Evolutionary conservation across 2,888 invertebrate species (phyloP), one percentile per base, ranked within the genome.

Genomic region (Ecliptopera silaceata): DNA sequence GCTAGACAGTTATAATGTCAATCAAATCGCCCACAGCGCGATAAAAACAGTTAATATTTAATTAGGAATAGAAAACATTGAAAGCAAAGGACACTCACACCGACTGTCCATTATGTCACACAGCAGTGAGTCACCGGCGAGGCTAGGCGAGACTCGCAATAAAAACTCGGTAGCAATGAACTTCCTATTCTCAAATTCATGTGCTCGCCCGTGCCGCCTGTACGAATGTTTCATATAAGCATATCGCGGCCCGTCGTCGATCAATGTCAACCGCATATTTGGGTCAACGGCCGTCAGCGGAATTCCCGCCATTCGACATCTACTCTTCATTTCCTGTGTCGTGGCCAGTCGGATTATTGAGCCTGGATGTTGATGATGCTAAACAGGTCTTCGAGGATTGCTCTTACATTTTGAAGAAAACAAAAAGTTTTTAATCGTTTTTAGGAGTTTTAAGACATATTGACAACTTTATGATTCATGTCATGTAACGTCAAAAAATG

Each of bases 261-360:
- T 90, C 89, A 90, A 89, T 90, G 89, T 90, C 89, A 89, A 82
- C 86, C 84, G 83, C 86, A 88, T 88, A 90, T 89, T 86, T 90
- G 75, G 89, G 89, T 90, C 88, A 88, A 84, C 88, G 88, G 78
- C 88, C 86, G 84, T 78, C 82, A 78, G 72, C 79, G 83, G 82
- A 84, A 88, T 86, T 87, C 86, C 86, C 81, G 78, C 83, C 77
- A 79, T 77, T 55, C 55, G 63, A 41, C 75, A 71, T 69, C 74
- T 76, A 79, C 81, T 81, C 80, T 79, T 83, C 80, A 81, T 84
- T 86, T 82, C 83, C 85, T 80, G 75, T 78, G 75, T 73, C 72
- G 74, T 74, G 75, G 75, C 69, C 71, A 49, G 73, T 71, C 68
- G 67, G 63, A 71, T 79, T 58, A 56, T 67, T 61, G 56, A 49